Evolutionary conservation across 2,888 invertebrate genomes (phyloP).

Genomic region (Diaphora mendica): DNA sequence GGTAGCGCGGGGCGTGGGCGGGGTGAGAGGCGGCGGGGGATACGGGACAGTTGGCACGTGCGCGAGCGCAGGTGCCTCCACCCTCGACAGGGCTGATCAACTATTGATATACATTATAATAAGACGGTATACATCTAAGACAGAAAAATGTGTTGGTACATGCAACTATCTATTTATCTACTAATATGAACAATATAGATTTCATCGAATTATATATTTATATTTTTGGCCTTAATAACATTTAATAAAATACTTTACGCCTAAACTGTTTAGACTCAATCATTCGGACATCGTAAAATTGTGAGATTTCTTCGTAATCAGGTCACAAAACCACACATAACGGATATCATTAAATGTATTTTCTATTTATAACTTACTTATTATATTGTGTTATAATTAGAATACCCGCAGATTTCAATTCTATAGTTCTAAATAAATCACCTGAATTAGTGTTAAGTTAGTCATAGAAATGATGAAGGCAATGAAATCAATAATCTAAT

Average conservation of each 20-base stretch:
- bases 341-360: not conserved
- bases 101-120: slow-evolving; percentile 19
- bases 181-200: not conserved
- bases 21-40: slow-evolving; percentile 49
- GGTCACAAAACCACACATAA: too few relatives aligned
- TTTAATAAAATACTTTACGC: not conserved
- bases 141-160: not conserved
- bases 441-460: not conserved
- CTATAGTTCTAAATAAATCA: too few relatives aligned
- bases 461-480: not conserved
- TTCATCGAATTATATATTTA: not conserved
- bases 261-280: not conserved
- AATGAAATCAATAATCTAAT: not conserved
- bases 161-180: not conserved
- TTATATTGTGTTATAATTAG: not conserved
- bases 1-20: slow-evolving; percentile 40
- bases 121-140: not conserved
- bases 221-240: not conserved
- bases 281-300: not conserved
- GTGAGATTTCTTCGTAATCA: not conserved
- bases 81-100: slow-evolving; percentile 55
- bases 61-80: slow-evolving; percentile 78
- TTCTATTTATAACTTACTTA: not conserved
- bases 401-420: too few relatives aligned
- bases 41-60: slow-evolving; percentile 81